Evolutionary conservation across 2,113 vertebrate genomes (phyloP), one percentile per base, ranked within the genome.

Genomic region (Chionodraco myersi): DNA sequence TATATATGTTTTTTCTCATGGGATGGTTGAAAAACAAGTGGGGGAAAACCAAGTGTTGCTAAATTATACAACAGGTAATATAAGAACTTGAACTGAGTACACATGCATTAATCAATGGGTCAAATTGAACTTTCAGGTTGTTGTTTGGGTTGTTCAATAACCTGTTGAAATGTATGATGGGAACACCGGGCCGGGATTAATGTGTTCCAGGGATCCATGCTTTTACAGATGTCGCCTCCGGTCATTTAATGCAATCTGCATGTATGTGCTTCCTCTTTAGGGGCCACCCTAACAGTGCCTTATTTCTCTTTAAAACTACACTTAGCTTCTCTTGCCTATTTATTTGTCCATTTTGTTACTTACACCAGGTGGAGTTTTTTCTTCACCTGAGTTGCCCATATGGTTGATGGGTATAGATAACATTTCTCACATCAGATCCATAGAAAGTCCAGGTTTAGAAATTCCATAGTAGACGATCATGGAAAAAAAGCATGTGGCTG

Each of bases 231-330:
- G 90, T 79, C 71, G 79, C 67, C 85, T 89, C 68, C 77, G 89
- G 87, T 92, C 89, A 87, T 90, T 90, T 84, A 90, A 91, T 87
- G 86, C 86, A 87, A 79, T 83, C 88, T 89, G 84, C 74, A 82
- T 85, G 85, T 85, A 88, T 83, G 79, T 52, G 75, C 77, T 92
- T 89, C 85, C 86, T 85, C 82, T 81, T 71, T n/a, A 15, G 82
- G 59, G 91, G 84, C 92, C 93, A 93, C 93, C 90, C 76, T 84
- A 82, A 56, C 70, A 1, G 84, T 23, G 26, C 68, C 80, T 80
- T 60, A 56, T 47, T 59, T 82, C 51, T 80, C 70, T 79, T 91
- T 67, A 36, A 9, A 64, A n/a, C 34, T 34, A 14, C 58, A 53
- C 76, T 69, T 62, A 11, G 41, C 16, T 66, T 83, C 15, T 75